Evolutionary conservation across 2,113 vertebrate species (phyloP).

Genomic region (Riparia riparia): DNA sequence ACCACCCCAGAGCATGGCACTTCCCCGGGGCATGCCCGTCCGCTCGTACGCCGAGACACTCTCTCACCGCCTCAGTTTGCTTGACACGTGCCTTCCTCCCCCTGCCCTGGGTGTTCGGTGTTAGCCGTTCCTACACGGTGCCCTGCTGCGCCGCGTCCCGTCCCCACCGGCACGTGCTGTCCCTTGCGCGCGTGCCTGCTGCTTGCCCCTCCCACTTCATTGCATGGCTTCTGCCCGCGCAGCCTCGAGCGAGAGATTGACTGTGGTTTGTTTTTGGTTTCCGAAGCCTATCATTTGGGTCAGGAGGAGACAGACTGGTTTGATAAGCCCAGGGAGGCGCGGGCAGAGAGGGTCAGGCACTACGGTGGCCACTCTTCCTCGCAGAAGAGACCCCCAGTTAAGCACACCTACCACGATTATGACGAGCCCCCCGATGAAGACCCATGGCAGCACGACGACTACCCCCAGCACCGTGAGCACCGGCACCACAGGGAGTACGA

Average conservation of each 20-base stretch:
- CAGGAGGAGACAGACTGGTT: constrained; percentile 99
- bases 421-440: constrained; percentile 95
- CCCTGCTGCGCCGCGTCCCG: constrained; percentile 59
- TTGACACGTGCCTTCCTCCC: constrained; percentile 76
- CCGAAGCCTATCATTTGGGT: constrained; percentile 98
- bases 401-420: constrained; percentile 95
- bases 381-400: constrained; percentile 88
- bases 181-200: constrained; percentile 70
- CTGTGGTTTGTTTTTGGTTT: constrained; percentile 90
- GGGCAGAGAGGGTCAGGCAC: constrained; percentile 92
- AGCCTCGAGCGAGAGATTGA: constrained; percentile 73
- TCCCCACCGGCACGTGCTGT: constrained; percentile 60
- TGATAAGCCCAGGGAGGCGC: constrained; percentile 97
- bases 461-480: constrained; percentile 88
- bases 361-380: constrained; percentile 90
- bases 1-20: constrained; percentile 76
- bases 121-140: constrained; percentile 47
- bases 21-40: constrained; percentile 46
- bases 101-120: constrained; percentile 55
- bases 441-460: constrained; percentile 87
- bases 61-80: constrained; percentile 68
- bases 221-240: constrained; percentile 86
- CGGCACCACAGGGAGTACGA: constrained; percentile 89
- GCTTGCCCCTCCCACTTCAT: constrained; percentile 74
- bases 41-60: constrained; percentile 55